Evolutionary conservation across 2,888 invertebrate species (phyloP).

Genomic region (Seira musarum): DNA sequence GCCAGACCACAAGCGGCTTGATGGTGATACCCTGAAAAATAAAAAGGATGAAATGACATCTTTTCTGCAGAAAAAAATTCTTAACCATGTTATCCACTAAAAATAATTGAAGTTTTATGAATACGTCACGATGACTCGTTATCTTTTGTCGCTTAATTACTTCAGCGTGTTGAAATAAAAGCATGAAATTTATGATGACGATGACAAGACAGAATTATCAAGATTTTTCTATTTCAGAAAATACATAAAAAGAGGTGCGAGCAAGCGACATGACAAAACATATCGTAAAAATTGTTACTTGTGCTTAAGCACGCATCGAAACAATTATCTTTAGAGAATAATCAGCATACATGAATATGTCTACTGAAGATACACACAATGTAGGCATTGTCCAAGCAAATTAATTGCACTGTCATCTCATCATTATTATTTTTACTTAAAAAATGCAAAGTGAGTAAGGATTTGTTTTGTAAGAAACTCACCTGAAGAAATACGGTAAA

Average conservation of each 20-base stretch:
- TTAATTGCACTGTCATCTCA: conserved; percentile 17
- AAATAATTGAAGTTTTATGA: too few species aligned
- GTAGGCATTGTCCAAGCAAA: too few species aligned
- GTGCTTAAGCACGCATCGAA: too few species aligned
- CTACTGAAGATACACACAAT: too few species aligned
- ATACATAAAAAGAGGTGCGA: too few species aligned
- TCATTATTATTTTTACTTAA: background rate
- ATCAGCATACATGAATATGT: too few species aligned
- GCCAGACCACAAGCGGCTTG: conserved; percentile 93
- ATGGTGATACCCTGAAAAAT: conserved; percentile 90
- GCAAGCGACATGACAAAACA: conserved; percentile 36
- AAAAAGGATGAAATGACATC: background rate
- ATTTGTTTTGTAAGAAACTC: conserved; percentile 8
- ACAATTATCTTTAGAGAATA: too few species aligned
- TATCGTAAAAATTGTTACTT: too few species aligned
- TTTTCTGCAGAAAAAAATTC: background rate
- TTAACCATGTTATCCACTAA: too few species aligned
- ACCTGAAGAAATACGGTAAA: conserved; percentile 99
- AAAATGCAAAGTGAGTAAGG: background rate
- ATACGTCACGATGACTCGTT: too few species aligned
- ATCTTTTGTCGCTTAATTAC: conserved; percentile 31
- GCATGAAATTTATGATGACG: conserved; percentile 34
- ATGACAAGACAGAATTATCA: conserved; percentile 30
- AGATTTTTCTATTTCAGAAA: too few species aligned
- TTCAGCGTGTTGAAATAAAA: conserved; percentile 32